phyloP scores from a whole-genome alignment of 2,113 vertebrate species.

The Catharus bicknelli region DNA sequence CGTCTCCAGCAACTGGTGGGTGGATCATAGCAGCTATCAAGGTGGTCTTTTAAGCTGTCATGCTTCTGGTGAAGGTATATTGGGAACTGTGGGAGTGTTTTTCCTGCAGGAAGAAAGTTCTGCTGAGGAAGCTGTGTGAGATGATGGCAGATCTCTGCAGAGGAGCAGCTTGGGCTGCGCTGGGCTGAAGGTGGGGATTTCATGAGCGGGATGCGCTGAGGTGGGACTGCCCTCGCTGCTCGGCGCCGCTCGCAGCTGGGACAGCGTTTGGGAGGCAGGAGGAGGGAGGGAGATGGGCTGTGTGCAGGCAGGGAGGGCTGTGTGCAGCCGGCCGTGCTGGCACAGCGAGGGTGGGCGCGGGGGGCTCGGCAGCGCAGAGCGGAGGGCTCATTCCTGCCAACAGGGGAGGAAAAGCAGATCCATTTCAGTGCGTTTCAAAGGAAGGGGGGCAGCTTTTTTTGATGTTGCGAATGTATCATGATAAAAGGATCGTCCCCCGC shows the following conservation, averaged over 20 bases:
- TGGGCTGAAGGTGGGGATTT: background rate
- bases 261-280: background rate
- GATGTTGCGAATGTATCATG: slow-evolving; percentile 27
- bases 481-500: slow-evolving; percentile 52
- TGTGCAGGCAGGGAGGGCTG: background rate
- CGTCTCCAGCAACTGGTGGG: slow-evolving; percentile 23
- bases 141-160: background rate
- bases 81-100: slow-evolving; percentile 34
- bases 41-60: slow-evolving; percentile 37
- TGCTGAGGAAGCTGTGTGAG: background rate
- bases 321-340: slow-evolving; percentile 10
- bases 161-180: background rate
- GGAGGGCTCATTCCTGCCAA: slow-evolving; percentile 52
- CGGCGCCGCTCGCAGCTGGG: background rate
- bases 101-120: background rate
- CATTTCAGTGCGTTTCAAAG: slow-evolving; percentile 28
- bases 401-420: slow-evolving; percentile 60
- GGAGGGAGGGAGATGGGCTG: background rate
- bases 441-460: slow-evolving; percentile 27
- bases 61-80: background rate
- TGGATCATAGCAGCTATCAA: slow-evolving; percentile 46
- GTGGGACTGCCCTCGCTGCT: background rate
- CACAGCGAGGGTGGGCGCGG: background rate
- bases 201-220: background rate
- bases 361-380: background rate